These are phyloP conservation scores for Scaptomyza cyrtandrae DNA, from an alignment of 2,888 invertebrate species.

Conservation along the genomic window DNA sequence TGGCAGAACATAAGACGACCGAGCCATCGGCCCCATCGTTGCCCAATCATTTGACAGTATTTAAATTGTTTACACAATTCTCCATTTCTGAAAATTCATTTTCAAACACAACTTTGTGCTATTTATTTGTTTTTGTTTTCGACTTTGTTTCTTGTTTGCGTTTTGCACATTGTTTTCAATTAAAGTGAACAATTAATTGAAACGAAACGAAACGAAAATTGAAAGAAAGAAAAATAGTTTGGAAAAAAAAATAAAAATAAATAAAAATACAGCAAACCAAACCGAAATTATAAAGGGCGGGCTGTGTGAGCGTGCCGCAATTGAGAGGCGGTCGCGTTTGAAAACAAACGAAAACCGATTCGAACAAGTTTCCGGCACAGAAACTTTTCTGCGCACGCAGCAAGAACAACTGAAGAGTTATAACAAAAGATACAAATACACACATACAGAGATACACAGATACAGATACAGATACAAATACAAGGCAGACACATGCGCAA, in stretches of 20 bases:
- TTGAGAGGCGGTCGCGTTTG: conserved; percentile 35
- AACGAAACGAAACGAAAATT: conserved; percentile 52
- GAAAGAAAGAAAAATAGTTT: conserved; percentile 35
- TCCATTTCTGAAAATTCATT: conserved; percentile 23
- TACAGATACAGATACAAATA: conserved; percentile 35
- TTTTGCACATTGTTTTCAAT: conserved; percentile 65
- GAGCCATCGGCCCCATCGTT: conserved; percentile 2
- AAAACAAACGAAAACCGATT: conserved; percentile 66
- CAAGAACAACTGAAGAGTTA: conserved; percentile 22
- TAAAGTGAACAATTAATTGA: conserved; percentile 71
- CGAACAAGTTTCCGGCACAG: conserved; percentile 59
- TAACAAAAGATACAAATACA: conserved; percentile 38
- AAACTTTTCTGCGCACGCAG: conserved; percentile 40
- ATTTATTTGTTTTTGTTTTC: not conserved
- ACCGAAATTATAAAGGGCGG: conserved; percentile 9
- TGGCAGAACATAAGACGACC: not conserved
- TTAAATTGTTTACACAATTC: conserved; percentile 40
- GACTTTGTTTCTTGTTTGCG: conserved; percentile 44
- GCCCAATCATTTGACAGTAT: conserved; percentile 34
- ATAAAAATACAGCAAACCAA: not conserved
- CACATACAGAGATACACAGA: conserved; percentile 4
- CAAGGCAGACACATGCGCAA: conserved; percentile 2
- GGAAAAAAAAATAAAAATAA: conserved; percentile 25
- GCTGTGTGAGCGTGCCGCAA: conserved; percentile 21
- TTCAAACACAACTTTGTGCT: conserved; percentile 13